Evolutionary conservation across 1,140 invertebrate genomes (phyloP), one percentile per base, ranked within the genome.

Genomic region (Calephelis nemesis): DNA sequence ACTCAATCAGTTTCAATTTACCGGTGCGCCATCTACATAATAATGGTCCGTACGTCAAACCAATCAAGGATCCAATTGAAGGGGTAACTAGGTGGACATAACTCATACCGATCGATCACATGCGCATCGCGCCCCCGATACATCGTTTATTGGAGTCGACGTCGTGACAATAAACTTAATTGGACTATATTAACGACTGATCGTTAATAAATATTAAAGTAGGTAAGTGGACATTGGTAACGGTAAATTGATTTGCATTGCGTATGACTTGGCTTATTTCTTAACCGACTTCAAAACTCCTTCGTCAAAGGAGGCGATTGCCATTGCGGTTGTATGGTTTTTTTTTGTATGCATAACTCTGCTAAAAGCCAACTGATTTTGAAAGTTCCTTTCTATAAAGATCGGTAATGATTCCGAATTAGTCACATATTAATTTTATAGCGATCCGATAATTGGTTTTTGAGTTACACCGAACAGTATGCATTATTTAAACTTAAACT

Each of bases 11-110:
- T 78, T 83, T 78, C 83, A 88, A 84, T 89, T 84, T 84, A 83
- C 79, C 75, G 73, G 75, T 74, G 77, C 80, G 73, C 70, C 65
- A 75, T 78, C 75, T 76, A 77, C 75, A 82, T 83, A 82, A 86
- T 85, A 87, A 86, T 82, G 81, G 80, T 79, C 77, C 74, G 79
- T 75, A 87, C 85, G 87, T 91, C 88, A 84, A 85, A 89, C 83
- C 88, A 89, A 91, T 91, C 87, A 86, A 81, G 81, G 81, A 79
- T 80, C 78, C 87, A 88, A 88, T 91, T 88, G 88, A 87, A 86
- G 82, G 84, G 88, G 83, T 89, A 89, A 90, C 88, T 86, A 87
- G 84, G 83, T 88, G 85, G 85, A 87, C 82, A 79, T 85, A 88
- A 88, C 82, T 84, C 82, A 81, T 78, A 71, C 77, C 74, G 8